Conservation (phyloP, 1,140 invertebrate species). For the Brachionus asplanchnoidis region DNA sequence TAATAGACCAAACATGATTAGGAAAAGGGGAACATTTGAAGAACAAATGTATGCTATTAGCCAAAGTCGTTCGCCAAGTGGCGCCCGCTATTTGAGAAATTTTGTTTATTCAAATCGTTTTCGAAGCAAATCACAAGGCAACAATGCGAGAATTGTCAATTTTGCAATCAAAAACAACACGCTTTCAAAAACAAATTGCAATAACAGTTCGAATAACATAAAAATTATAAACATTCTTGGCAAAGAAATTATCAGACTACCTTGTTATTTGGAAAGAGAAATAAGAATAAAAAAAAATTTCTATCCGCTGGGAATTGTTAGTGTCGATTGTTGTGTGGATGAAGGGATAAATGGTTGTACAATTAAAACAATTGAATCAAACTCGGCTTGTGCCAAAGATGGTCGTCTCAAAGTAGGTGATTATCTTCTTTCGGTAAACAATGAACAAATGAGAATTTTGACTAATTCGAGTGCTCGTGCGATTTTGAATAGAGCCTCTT, state of each 20-base stretch:
- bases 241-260: slow-evolving; percentile 58
- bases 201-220: slow-evolving; percentile 43
- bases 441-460: slow-evolving; percentile 64
- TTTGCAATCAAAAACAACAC: neutral
- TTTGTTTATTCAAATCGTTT: neutral
- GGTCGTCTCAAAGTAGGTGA: slow-evolving; percentile 61
- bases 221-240: slow-evolving; percentile 40
- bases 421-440: slow-evolving; percentile 62
- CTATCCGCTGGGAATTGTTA: slow-evolving; percentile 62
- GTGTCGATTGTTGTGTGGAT: slow-evolving; percentile 61
- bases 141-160: neutral
- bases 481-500: slow-evolving; percentile 63
- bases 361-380: slow-evolving; percentile 60
- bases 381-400: slow-evolving; percentile 62
- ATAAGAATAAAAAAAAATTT: slow-evolving; percentile 63
- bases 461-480: slow-evolving; percentile 64
- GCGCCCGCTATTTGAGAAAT: neutral
- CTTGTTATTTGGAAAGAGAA: slow-evolving; percentile 61
- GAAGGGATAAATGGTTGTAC: slow-evolving; percentile 66
- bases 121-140: neutral
- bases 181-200: slow-evolving; percentile 47
- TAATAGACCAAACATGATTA: neutral
- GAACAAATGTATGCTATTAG: neutral
- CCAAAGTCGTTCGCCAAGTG: slow-evolving; percentile 12
- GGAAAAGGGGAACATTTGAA: neutral